Evolutionary conservation across 1,140 invertebrate genomes (phyloP), one percentile per base, ranked within the genome.

Genomic region (Tetragnatha versicolor): DNA sequence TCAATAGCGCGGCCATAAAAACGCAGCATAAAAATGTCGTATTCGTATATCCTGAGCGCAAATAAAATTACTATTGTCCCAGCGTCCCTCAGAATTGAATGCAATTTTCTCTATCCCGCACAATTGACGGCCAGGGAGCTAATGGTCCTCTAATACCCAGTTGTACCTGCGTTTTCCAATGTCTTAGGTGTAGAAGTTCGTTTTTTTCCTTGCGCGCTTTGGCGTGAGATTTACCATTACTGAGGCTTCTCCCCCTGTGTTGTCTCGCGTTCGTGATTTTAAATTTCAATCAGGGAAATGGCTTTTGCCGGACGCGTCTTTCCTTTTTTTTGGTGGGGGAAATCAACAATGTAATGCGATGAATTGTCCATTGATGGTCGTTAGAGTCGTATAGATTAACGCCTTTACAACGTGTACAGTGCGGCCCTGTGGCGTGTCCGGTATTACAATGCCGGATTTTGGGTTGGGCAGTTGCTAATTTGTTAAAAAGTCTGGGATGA

Each of bases 251-350:
- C 39, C 61, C 29, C 58, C 61, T 65, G 27, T 22, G 35, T 65
- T 65, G 27, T 42, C 35, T 25, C 33, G 29, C 39, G 35, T 65
- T 39, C 61, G 65, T 68, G 65, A 68, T 68, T 68, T 68, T 51
- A 51, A 68, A 68, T 49, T 68, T 68, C 65, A 68, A 68, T 68
- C 65, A 68, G 22, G 42, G 17, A 51, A 68, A 68, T 68, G 65
- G 65, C 25, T 68, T 68, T 68, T 33, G 65, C 20, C 39, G 42
- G 12, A n/a, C n/a, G n/a, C n/a, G n/a, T n/a, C n/a, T n/a, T n/a
- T n/a, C n/a, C n/a, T n/a, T n/a, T n/a, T n/a, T n/a, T n/a, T n/a
- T n/a, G n/a, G n/a, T n/a, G n/a, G n/a, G n/a, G n/a, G n/a, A n/a
- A n/a, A n/a, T n/a, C n/a, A n/a, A n/a, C n/a, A n/a, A n/a, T n/a